Base-by-base conservation (phyloP, 2,797 vertebrate genomes). In the Vultur gryphus region DNA sequence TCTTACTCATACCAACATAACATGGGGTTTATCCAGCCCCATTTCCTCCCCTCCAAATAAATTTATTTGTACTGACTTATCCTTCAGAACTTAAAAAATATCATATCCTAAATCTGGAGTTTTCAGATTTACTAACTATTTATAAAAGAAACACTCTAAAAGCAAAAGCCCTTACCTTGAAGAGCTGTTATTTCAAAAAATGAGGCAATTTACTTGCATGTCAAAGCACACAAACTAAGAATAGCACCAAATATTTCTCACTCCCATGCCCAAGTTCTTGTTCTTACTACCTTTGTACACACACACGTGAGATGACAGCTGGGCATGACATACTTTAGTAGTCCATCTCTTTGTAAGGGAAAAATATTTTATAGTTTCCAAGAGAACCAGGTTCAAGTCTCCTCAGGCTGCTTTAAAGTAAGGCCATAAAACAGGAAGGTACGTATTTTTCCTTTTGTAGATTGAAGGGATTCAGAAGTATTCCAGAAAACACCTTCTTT, bases 381-480 rank as follows among this genome's bases (percentile, higher is more conserved):
- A 41, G n/a, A 80, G 15, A 89, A 67, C 2, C 24, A 52, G 13
- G 24, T 55, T 87, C 48, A 78, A 43, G 11, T 10, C 29, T 43
- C 33, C 65, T 43, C 46, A 67, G 29, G 16, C 33, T 88, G 69
- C 43, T 78, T 77, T 72, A 54, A 78, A n/a, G 58, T 28, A 80
- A 59, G 9, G 29, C 12, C n/a, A 57, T 17, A 37, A 39, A 73
- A 19, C 7, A 83, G 39, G 16, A 90, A 77, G 15, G 17, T 13
- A 17, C 0, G 0, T 10, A 9, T 5, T 62, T 15, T 37, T 59
- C 13, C 24, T 58, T 82, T 15, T 26, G 11, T 14, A 28, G 46
- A 72, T 7, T 76, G 23, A 64, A 39, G 10, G 15, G 18, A 84
- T 76, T 70, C 28, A n/a, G 16, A 94, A 46, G 6, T 4, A 33